These are phyloP conservation scores for Tamias sibiricus DNA, from an alignment of 2,113 vertebrate genomes.

Conservation along the genomic window DNA sequence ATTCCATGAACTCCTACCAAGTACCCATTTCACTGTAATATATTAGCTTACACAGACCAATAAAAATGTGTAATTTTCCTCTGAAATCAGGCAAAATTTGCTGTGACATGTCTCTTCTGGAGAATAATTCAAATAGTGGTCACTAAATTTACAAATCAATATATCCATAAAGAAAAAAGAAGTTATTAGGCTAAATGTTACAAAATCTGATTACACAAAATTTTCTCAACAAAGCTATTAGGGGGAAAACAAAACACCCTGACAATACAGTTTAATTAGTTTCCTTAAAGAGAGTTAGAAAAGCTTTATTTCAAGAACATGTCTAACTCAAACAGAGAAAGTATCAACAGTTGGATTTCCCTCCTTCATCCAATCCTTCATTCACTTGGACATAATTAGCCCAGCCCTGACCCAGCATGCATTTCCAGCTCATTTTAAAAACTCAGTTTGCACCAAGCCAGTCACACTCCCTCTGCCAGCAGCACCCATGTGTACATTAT, in stretches of 20 bases:
- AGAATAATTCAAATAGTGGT: not conserved
- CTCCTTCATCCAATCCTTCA: not conserved
- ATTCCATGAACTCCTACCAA: not conserved
- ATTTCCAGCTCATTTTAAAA: not conserved
- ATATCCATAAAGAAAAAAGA: conserved; percentile 11
- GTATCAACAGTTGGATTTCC: not conserved
- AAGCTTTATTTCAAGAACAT: not conserved
- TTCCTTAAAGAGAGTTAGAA: not conserved
- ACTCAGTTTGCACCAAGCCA: not conserved
- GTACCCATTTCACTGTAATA: not conserved
- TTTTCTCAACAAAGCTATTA: not conserved
- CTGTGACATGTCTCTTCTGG: conserved; percentile 6
- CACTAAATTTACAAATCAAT: conserved; percentile 45
- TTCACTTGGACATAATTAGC: not conserved
- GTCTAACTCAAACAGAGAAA: not conserved
- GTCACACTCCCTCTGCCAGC: not conserved
- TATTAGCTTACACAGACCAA: not conserved
- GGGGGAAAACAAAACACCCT: not conserved
- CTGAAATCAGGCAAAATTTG: not conserved
- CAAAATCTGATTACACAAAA: conserved; percentile 47
- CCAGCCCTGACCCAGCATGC: not conserved
- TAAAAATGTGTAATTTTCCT: conserved; percentile 31
- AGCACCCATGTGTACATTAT: not conserved
- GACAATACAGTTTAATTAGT: not conserved
- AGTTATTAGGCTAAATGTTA: conserved; percentile 22